phyloP scores from a whole-genome alignment of 2,888 invertebrate species.

The Ceraclea dissimilis region DNA sequence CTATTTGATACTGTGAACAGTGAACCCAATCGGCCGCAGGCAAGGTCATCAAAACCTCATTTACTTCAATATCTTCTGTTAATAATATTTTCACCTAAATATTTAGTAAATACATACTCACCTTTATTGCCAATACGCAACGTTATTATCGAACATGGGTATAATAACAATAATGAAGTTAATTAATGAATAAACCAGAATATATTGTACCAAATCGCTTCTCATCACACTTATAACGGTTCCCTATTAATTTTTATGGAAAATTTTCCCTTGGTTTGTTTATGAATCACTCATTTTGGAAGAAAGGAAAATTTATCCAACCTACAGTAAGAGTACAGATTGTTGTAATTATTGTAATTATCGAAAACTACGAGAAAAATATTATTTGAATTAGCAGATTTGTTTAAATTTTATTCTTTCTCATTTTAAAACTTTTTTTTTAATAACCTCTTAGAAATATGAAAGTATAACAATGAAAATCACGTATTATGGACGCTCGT shows the following conservation, averaged over 20 bases:
- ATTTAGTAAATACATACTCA: background rate
- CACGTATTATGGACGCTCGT: too few species aligned
- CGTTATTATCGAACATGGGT: background rate
- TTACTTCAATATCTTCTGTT: background rate
- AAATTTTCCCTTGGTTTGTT: background rate
- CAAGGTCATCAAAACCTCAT: constrained; percentile 5
- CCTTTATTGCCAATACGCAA: background rate
- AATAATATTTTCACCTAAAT: background rate
- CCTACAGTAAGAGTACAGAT: background rate
- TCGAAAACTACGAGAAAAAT: too few species aligned
- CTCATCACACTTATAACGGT: background rate
- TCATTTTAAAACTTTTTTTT: too few species aligned
- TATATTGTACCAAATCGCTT: background rate
- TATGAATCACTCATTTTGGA: background rate
- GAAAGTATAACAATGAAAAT: too few species aligned
- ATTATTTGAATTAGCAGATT: too few species aligned
- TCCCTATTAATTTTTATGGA: background rate
- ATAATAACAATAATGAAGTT: background rate
- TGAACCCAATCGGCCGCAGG: constrained; percentile 9
- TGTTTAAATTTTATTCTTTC: too few species aligned
- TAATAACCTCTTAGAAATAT: too few species aligned
- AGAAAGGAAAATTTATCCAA: background rate
- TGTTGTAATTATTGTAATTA: background rate
- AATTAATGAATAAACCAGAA: background rate
- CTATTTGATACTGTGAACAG: constrained; percentile 22